These are phyloP conservation scores for Hyposoter didymator DNA, from an alignment of 2,888 invertebrate genomes.

Conservation along the genomic window DNA sequence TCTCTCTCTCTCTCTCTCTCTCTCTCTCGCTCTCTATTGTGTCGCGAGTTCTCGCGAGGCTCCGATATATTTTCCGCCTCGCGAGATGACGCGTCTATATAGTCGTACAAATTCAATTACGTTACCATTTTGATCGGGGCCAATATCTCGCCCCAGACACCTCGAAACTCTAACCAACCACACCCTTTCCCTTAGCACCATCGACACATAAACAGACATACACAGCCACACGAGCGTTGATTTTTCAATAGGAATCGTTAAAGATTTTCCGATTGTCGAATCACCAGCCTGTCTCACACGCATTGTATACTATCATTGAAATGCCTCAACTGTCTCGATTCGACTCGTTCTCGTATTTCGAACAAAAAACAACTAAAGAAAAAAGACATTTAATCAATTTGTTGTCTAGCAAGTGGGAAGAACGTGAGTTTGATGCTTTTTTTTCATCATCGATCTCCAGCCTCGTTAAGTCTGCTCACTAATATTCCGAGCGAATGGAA, in stretches of 20 bases:
- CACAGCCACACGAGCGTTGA: background rate
- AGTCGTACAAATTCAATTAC: conserved; percentile 65
- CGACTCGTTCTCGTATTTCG: conserved; percentile 2
- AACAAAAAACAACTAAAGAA: background rate
- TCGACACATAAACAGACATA: background rate
- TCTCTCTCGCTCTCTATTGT: background rate
- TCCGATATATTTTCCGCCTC: conserved; percentile 49
- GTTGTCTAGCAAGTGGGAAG: conserved; percentile 1
- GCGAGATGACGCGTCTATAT: conserved; percentile 51
- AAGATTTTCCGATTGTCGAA: conserved; percentile 25
- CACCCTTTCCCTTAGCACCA: conserved; percentile 18
- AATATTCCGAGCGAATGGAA: background rate
- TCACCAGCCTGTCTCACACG: conserved; percentile 17
- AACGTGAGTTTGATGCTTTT: conserved; percentile 12
- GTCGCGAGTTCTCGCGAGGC: conserved; percentile 22
- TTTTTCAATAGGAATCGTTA: conserved; percentile 31
- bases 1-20: background rate
- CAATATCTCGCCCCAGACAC: conserved; percentile 43
- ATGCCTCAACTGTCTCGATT: conserved; percentile 13
- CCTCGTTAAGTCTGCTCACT: conserved; percentile 7
- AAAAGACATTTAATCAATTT: conserved; percentile 32
- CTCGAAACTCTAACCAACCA: conserved; percentile 35
- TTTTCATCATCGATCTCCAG: conserved; percentile 16
- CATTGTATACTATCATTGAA: conserved; percentile 24
- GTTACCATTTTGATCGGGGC: conserved; percentile 49